A percentile compares a stretch with the other conserved stretches of the same genome.
Evolutionary conservation across 2,888 invertebrate species (phyloP).

Genomic region (Eucriotettix oculatus): DNA sequence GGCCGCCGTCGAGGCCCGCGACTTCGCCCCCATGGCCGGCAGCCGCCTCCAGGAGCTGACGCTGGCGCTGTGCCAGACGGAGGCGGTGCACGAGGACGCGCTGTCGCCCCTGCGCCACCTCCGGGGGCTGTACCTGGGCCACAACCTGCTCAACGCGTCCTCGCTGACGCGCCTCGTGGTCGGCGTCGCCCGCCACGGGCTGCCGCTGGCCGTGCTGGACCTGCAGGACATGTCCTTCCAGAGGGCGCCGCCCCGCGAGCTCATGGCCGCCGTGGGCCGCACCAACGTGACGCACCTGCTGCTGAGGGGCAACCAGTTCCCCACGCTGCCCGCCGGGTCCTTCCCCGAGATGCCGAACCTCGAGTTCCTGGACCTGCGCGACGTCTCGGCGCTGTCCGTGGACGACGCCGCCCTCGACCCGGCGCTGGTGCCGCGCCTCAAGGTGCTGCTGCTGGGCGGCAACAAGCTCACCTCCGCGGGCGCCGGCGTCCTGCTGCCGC

Average conservation of each 20-base stretch:
- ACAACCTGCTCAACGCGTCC: neutral
- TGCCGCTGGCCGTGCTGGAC: neutral
- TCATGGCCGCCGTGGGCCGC: neutral
- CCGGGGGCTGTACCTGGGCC: neutral
- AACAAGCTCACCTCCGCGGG: slow-evolving; percentile 38
- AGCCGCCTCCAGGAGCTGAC: neutral
- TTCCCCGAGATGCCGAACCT: slow-evolving; percentile 39
- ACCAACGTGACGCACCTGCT: slow-evolving; percentile 31
- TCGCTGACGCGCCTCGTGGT: neutral
- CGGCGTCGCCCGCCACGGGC: neutral
- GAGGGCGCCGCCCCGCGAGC: neutral
- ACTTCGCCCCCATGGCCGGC: neutral
- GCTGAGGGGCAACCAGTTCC: slow-evolving; percentile 38
- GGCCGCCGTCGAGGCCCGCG: neutral
- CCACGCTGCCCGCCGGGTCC: slow-evolving; percentile 29
- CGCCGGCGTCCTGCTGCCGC: slow-evolving; percentile 29
- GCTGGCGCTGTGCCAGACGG: neutral
- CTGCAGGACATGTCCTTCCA: neutral
- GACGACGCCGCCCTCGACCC: slow-evolving; percentile 28
- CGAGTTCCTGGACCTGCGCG: slow-evolving; percentile 35
- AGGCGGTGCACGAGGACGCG: neutral
- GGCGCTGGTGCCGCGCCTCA: slow-evolving; percentile 32
- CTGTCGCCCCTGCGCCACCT: neutral
- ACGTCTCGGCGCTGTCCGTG: slow-evolving; percentile 24
- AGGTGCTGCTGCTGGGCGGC: slow-evolving; percentile 30